These are phyloP conservation scores for Achlya flavicornis DNA, from an alignment of 2,888 invertebrate species.

Conservation along the genomic window DNA sequence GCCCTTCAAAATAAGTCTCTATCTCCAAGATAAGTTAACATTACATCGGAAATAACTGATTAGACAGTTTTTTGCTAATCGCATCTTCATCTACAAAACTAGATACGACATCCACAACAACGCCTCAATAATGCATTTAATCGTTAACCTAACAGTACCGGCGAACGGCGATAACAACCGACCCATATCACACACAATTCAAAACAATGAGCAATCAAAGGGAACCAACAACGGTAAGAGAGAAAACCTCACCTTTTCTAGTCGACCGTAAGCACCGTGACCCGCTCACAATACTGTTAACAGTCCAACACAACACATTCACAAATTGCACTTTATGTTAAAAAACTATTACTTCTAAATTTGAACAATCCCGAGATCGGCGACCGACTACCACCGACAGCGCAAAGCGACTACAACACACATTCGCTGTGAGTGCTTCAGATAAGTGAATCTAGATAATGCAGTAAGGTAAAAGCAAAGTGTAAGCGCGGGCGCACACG, in stretches of 20 bases:
- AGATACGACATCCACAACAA: not conserved
- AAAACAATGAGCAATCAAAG: constrained; percentile 6
- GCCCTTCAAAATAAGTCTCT: no score
- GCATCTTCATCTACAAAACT: not conserved
- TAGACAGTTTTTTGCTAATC: not conserved
- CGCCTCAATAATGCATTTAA: not conserved
- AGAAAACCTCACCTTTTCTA: constrained; percentile 4
- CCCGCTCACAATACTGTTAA: constrained; percentile 1
- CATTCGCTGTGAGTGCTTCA: constrained; percentile 56
- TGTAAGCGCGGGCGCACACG: constrained; percentile 50
- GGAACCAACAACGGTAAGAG: not conserved
- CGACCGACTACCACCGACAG: constrained; percentile 64
- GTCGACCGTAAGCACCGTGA: constrained; percentile 6
- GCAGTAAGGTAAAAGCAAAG: constrained; percentile 63
- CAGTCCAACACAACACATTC: constrained; percentile 34
- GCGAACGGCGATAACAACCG: constrained; percentile 8
- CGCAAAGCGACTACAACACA: constrained; percentile 59
- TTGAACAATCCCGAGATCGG: constrained; percentile 21
- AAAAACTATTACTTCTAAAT: constrained; percentile 31
- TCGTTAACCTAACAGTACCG: constrained; percentile 7
- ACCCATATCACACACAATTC: constrained; percentile 8
- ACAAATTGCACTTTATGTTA: constrained; percentile 40
- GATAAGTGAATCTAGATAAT: constrained; percentile 79
- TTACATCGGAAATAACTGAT: no score
- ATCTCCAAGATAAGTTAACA: no score